A percentile compares a stretch with the other conserved stretches of the same genome.
Conservation (phyloP, 2,113 vertebrate species). For the Nothobranchius kuhntae region DNA sequence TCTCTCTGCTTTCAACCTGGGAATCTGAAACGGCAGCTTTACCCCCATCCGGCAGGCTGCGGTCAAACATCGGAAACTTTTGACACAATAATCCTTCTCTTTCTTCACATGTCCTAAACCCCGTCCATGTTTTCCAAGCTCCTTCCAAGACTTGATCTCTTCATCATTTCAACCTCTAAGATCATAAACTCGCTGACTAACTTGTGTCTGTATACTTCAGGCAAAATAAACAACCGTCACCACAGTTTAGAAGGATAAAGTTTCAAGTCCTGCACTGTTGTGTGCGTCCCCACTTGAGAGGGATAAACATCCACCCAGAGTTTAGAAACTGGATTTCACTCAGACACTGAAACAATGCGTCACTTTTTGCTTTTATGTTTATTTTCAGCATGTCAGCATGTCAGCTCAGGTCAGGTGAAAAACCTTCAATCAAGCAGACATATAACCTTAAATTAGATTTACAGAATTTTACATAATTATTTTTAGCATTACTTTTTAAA, state of each 20-base stretch:
- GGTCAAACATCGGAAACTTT: not conserved
- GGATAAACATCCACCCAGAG: too few relatives aligned
- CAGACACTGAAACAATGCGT: too few relatives aligned
- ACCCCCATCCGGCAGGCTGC: slow-evolving; percentile 13
- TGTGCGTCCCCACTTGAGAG: too few relatives aligned
- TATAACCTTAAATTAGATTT: too few relatives aligned
- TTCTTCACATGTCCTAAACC: slow-evolving; percentile 5
- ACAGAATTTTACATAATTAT: too few relatives aligned
- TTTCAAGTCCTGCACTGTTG: too few relatives aligned
- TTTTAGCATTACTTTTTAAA: too few relatives aligned
- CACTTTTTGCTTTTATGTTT: too few relatives aligned
- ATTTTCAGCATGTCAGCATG: too few relatives aligned
- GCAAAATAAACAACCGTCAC: slow-evolving; percentile 1
- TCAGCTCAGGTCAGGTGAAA: too few relatives aligned
- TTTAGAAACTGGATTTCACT: too few relatives aligned
- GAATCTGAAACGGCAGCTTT: slow-evolving; percentile 1
- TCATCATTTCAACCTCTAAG: slow-evolving; percentile 3
- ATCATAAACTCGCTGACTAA: slow-evolving; percentile 10
- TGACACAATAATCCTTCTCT: slow-evolving; percentile 4
- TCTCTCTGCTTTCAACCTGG: slow-evolving; percentile 28
- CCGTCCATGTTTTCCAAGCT: not conserved
- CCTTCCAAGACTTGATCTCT: slow-evolving; percentile 18
- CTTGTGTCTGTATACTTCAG: slow-evolving; percentile 12
- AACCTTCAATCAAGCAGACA: too few relatives aligned
- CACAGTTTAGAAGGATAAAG: slow-evolving; percentile 1